Base-by-base conservation (phyloP, 2,888 invertebrate species). In the Conus canariensis region DNA sequence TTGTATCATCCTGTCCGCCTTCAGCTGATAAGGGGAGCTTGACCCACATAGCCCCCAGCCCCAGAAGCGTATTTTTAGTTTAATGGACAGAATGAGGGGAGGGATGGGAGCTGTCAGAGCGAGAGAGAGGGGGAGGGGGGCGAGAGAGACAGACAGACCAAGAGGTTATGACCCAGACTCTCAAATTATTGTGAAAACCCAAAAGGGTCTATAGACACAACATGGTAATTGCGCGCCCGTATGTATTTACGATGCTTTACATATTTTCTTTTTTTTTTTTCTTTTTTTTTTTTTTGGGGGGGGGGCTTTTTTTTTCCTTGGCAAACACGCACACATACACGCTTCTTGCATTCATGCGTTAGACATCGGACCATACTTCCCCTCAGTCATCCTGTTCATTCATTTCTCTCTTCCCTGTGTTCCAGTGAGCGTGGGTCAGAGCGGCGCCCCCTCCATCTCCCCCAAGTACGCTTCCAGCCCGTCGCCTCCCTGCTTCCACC, bases 371-470 rank as follows among this genome's bases (percentile, higher is more conserved):
- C 6, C 30, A 30, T 80, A 2, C 22, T 56, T 22, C 14, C 9
- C 58, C 2, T 56, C 58, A 19, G 16, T 83, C 22, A 19, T 7
- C 80, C 19, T 80, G 30, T 80, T 16, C 58, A 7, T 56, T 58
- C 82, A 22, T 83, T 25, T 19, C 85, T 85, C 25, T 83, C 83
- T 83, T 22, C 87, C 87, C 56, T 88, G 87, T 19, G 90, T 67
- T 86, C 16, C 86, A 86, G 86, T 45, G 67, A 67, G 45, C n/a
- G 58, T 82, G 8, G 86, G 90, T 64, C 89, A 88, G 59, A 60
- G 74, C 70, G 70, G 64, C 82, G 83, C 83, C 30, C 88, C 74
- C 87, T 88, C 88, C 60, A 59, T 58, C 59, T 77, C 88, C 22
- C 88, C 60, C 88, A 77, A 77, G 59, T 45, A 80, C 59, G 60